These are phyloP conservation scores for Hemithea aestivaria DNA, from an alignment of 2,888 invertebrate genomes.

Conservation along the genomic window DNA sequence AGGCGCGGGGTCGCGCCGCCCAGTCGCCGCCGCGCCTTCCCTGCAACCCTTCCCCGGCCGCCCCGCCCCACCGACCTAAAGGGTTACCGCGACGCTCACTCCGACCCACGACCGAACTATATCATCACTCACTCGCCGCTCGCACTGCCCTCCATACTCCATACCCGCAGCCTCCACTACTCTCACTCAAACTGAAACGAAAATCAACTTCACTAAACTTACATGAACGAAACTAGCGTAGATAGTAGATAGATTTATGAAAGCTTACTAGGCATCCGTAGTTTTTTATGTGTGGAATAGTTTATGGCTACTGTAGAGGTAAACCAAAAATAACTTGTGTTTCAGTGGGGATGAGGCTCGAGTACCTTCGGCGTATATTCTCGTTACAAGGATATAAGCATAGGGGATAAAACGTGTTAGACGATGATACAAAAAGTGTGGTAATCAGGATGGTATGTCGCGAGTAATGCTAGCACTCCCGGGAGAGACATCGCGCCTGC, in stretches of 20 bases:
- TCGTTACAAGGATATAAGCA: too few species aligned
- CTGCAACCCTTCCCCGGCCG: conserved; percentile 63
- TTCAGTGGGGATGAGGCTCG: too few species aligned
- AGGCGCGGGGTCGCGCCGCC: conserved; percentile 48
- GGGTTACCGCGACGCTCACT: conserved; percentile 72
- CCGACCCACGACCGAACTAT: conserved; percentile 28
- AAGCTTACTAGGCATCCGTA: too few species aligned
- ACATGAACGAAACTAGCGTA: too few species aligned
- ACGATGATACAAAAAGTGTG: conserved; percentile 5
- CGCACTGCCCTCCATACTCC: conserved; percentile 18
- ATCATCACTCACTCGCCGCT: conserved; percentile 31
- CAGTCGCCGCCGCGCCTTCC: conserved; percentile 48
- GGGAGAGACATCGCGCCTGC: conserved; percentile 32
- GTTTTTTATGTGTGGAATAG: background rate
- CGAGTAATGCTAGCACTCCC: conserved; percentile 28
- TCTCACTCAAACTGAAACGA: background rate
- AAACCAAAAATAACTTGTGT: background rate
- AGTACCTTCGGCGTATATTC: too few species aligned
- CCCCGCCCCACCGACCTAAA: conserved; percentile 45
- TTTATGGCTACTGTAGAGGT: background rate
- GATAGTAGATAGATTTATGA: too few species aligned
- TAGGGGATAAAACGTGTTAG: conserved; percentile 1
- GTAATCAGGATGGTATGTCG: conserved; percentile 18
- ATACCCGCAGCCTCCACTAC: too few species aligned
- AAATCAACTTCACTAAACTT: conserved; percentile 2